Evolutionary conservation across 2,113 vertebrate genomes (phyloP), one percentile per base, ranked within the genome.

Genomic region (Anolis carolinensis): DNA sequence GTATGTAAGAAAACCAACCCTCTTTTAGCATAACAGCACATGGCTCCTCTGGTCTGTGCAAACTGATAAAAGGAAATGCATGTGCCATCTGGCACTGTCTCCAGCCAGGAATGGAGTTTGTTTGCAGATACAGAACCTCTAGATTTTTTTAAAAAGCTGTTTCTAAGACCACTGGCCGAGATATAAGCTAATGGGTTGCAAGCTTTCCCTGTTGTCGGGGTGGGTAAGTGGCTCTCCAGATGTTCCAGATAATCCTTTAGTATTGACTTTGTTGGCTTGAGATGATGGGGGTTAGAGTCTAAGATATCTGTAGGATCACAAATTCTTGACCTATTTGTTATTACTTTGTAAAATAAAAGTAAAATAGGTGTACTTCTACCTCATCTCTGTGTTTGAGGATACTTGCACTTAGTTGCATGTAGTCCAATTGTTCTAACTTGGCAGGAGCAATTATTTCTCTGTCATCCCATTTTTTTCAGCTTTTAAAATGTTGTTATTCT

Each of bases 1-100:
- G 87, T 92, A 90, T 39, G 83, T 91, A 84, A 93, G 91, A 93
- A 92, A 89, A 80, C 76, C 55, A 88, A 80, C 25, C 92, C 85
- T 90, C 91, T 91, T 59, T 5, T 34, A 63, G 79, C 59, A 75
- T 75, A 86, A 81, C 59, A 70, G 80, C 63, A 70, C 72, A 82
- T 59, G 27, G 55, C 5, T 87, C 67, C 87, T 94, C 92, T 92
- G 72, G 89, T 90, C 77, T 86, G 65, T 25, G 52, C 52, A 27
- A 89, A 67, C 85, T 90, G 90, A 93, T 90, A 90, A 93, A 93
- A 89, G 77, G 9, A 82, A 85, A n/a, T 2, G 74, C 0, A 18
- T 70, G 18, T 30, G 74, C 23, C 82, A 86, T 75, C n/a, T 72
- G 85, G 62, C 48, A 82, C 81, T 82, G 79, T 55, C 79, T 80